Percentiles rank a stretch among this genome's conserved stretches.
Evolutionary conservation across 2,888 invertebrate genomes (phyloP).

Genomic region (Sialis lutaria): DNA sequence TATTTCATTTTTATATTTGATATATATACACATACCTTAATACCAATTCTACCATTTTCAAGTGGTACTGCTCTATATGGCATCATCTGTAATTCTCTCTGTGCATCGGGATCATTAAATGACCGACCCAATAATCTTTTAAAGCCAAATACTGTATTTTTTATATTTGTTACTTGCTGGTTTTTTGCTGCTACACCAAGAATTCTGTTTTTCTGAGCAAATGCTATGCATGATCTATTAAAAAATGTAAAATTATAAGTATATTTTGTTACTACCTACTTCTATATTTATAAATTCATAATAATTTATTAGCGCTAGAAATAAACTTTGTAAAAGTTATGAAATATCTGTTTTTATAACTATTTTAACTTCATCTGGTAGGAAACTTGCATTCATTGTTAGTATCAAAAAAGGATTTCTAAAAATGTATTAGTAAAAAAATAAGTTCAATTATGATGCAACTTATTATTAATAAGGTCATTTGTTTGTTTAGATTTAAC

Average conservation of each 20-base stretch:
- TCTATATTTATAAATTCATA: neutral
- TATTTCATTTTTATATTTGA: conserved; percentile 4
- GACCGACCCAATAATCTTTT: conserved; percentile 85
- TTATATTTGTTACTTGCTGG: conserved; percentile 92
- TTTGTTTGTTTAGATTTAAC: neutral
- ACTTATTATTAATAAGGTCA: too few relatives aligned
- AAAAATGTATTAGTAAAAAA: too few relatives aligned
- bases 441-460: too few relatives aligned
- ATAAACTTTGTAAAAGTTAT: too few relatives aligned
- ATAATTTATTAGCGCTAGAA: neutral
- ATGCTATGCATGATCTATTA: conserved; percentile 86
- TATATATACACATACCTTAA: conserved; percentile 46
- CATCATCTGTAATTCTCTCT: conserved; percentile 61
- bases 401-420: neutral
- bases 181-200: conserved; percentile 95
- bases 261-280: too few relatives aligned
- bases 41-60: conserved; percentile 66
- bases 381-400: too few relatives aligned
- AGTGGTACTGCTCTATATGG: conserved; percentile 65
- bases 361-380: too few relatives aligned
- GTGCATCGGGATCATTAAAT: conserved; percentile 74
- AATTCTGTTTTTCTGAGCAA: conserved; percentile 80
- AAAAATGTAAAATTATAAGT: conserved; percentile 3
- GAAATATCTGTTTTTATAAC: too few relatives aligned
- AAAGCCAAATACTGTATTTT: conserved; percentile 88